These are phyloP conservation scores for Acanthochromis polyacanthus DNA, from an alignment of 2,113 vertebrate species.

Conservation along the genomic window DNA sequence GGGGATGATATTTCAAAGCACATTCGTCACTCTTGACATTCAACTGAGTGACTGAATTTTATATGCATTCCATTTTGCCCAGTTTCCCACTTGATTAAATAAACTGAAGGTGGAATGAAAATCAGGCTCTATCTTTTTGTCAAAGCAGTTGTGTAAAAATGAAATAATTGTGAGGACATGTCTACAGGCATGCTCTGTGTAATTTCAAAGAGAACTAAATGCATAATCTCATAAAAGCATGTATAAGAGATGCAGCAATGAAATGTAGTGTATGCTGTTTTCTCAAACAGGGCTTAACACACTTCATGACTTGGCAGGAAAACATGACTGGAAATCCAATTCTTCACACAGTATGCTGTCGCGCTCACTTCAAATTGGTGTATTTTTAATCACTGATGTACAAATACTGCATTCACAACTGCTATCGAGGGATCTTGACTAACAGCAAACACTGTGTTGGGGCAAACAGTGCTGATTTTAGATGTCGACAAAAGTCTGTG, in stretches of 20 bases:
- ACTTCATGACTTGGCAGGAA: not conserved
- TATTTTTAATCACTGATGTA: not conserved
- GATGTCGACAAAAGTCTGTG: not conserved
- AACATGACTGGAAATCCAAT: constrained; percentile 14
- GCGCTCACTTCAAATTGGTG: not conserved
- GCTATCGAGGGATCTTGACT: not conserved
- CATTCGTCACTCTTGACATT: constrained; percentile 80
- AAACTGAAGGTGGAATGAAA: constrained; percentile 42
- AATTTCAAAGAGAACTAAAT: constrained; percentile 21
- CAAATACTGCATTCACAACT: not conserved
- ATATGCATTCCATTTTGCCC: constrained; percentile 26
- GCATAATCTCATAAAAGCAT: constrained; percentile 19
- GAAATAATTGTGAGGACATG: constrained; percentile 23
- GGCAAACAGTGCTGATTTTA: not conserved
- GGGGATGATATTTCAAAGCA: constrained; percentile 69
- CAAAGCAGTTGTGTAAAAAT: constrained; percentile 38
- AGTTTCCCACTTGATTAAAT: constrained; percentile 49
- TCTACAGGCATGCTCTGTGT: constrained; percentile 13
- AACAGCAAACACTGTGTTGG: not conserved
- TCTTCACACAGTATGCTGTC: not conserved
- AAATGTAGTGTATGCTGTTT: not conserved
- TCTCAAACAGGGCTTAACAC: constrained; percentile 8
- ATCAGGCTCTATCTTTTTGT: constrained; percentile 31
- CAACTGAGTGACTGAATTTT: constrained; percentile 49
- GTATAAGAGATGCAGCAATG: not conserved